Conservation (phyloP, 1,140 invertebrate species). For the Platyscapa corneri region DNA sequence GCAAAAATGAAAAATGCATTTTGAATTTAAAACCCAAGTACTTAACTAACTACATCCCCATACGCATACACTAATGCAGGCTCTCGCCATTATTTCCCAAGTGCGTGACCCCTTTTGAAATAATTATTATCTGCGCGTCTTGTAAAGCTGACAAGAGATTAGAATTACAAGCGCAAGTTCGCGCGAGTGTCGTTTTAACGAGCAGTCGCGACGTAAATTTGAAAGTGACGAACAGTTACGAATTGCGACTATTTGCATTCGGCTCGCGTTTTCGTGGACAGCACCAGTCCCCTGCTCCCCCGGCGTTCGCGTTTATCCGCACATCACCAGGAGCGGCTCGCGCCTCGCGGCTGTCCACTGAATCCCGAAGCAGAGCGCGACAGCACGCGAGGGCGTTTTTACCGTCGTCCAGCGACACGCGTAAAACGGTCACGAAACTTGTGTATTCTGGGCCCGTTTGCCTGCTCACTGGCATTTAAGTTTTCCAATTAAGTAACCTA, state of each 20-base stretch:
- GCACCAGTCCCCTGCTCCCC: neutral
- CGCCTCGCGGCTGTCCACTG: neutral
- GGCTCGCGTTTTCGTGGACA: neutral
- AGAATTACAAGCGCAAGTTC: too few relatives aligned
- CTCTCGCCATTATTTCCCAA: neutral
- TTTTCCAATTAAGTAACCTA: slow-evolving; percentile 47
- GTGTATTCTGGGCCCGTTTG: slow-evolving; percentile 39
- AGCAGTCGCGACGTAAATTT: too few relatives aligned
- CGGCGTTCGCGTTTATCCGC: neutral
- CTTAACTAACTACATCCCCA: neutral
- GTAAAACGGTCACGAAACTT: neutral
- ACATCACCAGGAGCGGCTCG: neutral
- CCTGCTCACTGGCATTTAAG: slow-evolving; percentile 15
- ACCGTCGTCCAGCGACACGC: neutral
- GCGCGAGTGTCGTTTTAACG: too few relatives aligned
- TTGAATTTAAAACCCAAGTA: too few relatives aligned
- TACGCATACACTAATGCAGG: neutral
- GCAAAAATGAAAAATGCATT: too few relatives aligned
- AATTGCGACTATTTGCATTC: neutral
- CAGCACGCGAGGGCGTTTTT: slow-evolving; percentile 24
- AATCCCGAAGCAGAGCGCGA: slow-evolving; percentile 32
- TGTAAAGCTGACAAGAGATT: neutral
- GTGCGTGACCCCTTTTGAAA: neutral
- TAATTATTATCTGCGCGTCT: neutral
- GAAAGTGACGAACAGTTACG: neutral